Percentiles rank a stretch among this genome's conserved stretches.
These are phyloP conservation scores for Girardinichthys multiradiatus DNA, from an alignment of 2,113 vertebrate species.

Conservation along the genomic window DNA sequence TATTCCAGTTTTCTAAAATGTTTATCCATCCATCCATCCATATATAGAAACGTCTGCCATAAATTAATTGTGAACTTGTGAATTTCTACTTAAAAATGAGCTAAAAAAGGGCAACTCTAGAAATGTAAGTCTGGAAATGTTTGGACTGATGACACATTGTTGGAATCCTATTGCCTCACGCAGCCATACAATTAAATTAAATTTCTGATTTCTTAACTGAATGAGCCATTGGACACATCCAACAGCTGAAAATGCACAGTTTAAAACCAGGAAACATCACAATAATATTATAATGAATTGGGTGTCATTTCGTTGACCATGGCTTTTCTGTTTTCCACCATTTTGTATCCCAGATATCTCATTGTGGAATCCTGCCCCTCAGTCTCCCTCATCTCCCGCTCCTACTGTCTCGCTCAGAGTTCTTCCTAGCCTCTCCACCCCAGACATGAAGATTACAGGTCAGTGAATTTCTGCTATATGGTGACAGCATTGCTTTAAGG, in stretches of 20 bases:
- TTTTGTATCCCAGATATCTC: constrained; percentile 81
- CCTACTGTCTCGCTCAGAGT: constrained; percentile 88
- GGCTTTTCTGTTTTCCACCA: background rate
- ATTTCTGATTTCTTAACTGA: background rate
- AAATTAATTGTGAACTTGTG: too few relatives aligned
- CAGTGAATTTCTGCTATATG: constrained; percentile 42
- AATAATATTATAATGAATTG: background rate
- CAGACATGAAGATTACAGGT: constrained; percentile 96
- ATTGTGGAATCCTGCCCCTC: constrained; percentile 85
- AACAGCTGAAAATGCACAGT: background rate
- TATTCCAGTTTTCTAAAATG: too few relatives aligned
- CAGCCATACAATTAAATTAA: background rate
- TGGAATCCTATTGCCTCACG: background rate
- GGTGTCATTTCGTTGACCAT: background rate
- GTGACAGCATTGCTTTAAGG: background rate
- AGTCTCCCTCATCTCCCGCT: constrained; percentile 84
- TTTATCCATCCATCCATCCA: too few relatives aligned
- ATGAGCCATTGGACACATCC: background rate
- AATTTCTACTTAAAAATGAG: too few relatives aligned
- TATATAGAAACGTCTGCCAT: too few relatives aligned
- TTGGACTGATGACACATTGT: background rate
- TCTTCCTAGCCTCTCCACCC: constrained; percentile 90
- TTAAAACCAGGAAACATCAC: background rate
- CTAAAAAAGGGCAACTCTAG: too few relatives aligned
- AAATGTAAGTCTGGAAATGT: background rate